Evolutionary conservation across 2,113 vertebrate species (phyloP).

Genomic region (Genyomyrus donnyi): DNA sequence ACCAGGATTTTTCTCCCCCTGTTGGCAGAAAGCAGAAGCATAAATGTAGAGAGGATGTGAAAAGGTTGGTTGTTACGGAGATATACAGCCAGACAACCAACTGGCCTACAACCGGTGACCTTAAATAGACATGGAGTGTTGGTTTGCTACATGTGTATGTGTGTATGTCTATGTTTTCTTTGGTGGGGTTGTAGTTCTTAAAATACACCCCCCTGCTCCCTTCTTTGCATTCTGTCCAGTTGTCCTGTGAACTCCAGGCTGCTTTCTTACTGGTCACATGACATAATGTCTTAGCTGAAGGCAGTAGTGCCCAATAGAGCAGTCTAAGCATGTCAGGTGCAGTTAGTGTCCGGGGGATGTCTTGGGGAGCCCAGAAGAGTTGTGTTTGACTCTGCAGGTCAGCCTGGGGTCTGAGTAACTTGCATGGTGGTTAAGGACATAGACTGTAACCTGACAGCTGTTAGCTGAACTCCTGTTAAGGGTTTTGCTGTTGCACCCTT

Average conservation of each 20-base stretch:
- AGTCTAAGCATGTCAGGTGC: not conserved
- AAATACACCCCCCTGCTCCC: not conserved
- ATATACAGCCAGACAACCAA: conserved; percentile 29
- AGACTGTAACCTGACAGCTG: not conserved
- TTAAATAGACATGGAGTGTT: conserved; percentile 32
- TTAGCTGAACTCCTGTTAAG: not conserved
- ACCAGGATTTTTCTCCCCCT: not conserved
- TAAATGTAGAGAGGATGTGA: not conserved
- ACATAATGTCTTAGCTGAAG: not conserved
- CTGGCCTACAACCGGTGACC: conserved; percentile 39
- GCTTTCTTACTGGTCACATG: not conserved
- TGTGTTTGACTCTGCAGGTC: not conserved
- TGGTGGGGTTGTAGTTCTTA: conserved; percentile 11
- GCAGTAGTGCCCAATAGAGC: not conserved
- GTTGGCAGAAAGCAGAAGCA: not conserved
- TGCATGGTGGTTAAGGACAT: not conserved
- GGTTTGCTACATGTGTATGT: conserved; percentile 21
- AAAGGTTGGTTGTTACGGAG: not conserved
- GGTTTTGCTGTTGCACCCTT: not conserved
- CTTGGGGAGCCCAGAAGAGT: not conserved
- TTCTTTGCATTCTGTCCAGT: not conserved
- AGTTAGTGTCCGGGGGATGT: not conserved
- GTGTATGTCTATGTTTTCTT: not conserved
- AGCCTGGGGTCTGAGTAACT: not conserved
- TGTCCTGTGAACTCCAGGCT: not conserved